phyloP scores from a whole-genome alignment of 2,888 invertebrate genomes.

The Netelia virgata region DNA sequence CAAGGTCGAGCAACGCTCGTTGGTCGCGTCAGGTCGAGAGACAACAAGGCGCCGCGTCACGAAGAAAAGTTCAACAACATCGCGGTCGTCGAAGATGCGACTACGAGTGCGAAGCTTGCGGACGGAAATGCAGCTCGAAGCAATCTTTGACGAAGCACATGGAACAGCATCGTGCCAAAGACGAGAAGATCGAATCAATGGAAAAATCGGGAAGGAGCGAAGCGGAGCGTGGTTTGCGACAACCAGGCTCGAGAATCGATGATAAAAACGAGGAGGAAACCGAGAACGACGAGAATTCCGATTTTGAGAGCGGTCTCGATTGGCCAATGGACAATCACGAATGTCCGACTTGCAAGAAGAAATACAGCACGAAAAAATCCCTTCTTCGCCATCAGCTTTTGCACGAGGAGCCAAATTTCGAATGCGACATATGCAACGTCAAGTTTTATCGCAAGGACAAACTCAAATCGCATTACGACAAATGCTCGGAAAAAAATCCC shows the following conservation, averaged over 20 bases:
- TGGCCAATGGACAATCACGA: slow-evolving; percentile 84
- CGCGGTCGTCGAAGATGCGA: slow-evolving; percentile 66
- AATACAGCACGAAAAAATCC: slow-evolving; percentile 83
- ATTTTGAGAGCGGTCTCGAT: slow-evolving; percentile 81
- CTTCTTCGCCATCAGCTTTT: slow-evolving; percentile 82
- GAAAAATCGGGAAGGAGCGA: slow-evolving; percentile 62
- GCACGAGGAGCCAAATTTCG: slow-evolving; percentile 83
- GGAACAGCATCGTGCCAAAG: slow-evolving; percentile 80
- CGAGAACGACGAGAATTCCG: slow-evolving; percentile 79
- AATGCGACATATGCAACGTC: slow-evolving; percentile 83
- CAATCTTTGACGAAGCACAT: slow-evolving; percentile 81
- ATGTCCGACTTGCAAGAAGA: slow-evolving; percentile 82
- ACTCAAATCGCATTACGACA: slow-evolving; percentile 83
- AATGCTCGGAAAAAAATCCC: slow-evolving; percentile 83
- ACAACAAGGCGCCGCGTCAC: slow-evolving; percentile 14
- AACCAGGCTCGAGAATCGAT: slow-evolving; percentile 12
- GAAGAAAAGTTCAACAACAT: slow-evolving; percentile 42
- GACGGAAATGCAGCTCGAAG: slow-evolving; percentile 80
- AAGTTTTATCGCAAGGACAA: slow-evolving; percentile 84
- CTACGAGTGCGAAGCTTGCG: slow-evolving; percentile 79
- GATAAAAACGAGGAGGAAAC: slow-evolving; percentile 52
- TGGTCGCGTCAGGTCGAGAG: slow-evolving; percentile 46
- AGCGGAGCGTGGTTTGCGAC: slow-evolving; percentile 36
- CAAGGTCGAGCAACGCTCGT: slow-evolving; percentile 50
- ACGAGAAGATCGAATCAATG: slow-evolving; percentile 70